A percentile compares a stretch with the other conserved stretches of the same genome.
phyloP scores from a whole-genome alignment of 2,888 invertebrate genomes.

The Drepanosiphum platanoidis region DNA sequence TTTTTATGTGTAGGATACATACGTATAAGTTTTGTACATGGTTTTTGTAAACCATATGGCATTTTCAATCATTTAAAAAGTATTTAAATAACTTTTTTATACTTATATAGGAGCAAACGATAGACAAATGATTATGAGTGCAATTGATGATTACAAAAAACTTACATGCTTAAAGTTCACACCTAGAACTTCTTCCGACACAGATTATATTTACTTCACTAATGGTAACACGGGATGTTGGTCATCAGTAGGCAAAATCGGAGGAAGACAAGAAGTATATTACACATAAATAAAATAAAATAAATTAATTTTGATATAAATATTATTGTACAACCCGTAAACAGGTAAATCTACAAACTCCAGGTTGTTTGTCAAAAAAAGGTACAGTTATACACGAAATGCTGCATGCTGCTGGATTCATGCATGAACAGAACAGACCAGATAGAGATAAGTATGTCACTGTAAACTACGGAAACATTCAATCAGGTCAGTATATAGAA shows the following conservation, averaged over 20 bases:
- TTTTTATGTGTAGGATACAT: no score
- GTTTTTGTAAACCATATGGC: no score
- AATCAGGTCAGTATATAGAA: conserved; percentile 69
- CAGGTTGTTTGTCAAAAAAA: conserved; percentile 77
- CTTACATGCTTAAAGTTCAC: conserved; percentile 80
- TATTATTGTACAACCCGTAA: not conserved
- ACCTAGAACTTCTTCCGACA: conserved; percentile 72
- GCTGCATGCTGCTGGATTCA: conserved; percentile 82
- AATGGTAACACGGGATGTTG: conserved; percentile 81
- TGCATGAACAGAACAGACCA: conserved; percentile 83
- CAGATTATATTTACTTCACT: conserved; percentile 77
- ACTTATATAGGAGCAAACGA: conserved; percentile 68
- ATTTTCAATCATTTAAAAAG: not conserved
- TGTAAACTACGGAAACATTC: conserved; percentile 77
- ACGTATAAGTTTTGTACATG: no score
- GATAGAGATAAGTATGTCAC: conserved; percentile 78
- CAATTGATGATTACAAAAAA: conserved; percentile 80
- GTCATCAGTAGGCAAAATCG: conserved; percentile 81
- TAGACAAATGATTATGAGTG: conserved; percentile 73
- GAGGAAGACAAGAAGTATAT: conserved; percentile 69
- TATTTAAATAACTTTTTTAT: not conserved
- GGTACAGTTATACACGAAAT: conserved; percentile 84
- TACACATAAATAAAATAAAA: not conserved
- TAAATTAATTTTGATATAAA: not conserved
- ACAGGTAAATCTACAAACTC: conserved; percentile 76